Percentiles rank a stretch among this genome's conserved stretches.
phyloP scores from a whole-genome alignment of 2,888 invertebrate genomes.

The Diploptera punctata region DNA sequence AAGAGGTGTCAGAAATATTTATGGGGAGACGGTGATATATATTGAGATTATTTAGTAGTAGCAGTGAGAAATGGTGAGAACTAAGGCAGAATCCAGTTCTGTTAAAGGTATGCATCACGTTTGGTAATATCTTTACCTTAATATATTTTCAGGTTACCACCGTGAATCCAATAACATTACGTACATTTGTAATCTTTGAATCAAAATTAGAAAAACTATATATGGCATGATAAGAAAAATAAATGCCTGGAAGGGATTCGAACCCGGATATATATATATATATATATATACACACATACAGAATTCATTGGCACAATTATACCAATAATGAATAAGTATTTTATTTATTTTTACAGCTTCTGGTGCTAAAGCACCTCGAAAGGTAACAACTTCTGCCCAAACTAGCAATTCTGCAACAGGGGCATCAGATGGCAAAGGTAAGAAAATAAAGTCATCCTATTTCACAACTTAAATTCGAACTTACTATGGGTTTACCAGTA shows the following conservation, averaged over 20 bases:
- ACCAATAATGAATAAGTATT: background rate
- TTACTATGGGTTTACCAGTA: no score
- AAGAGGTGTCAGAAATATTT: background rate
- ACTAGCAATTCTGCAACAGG: background rate
- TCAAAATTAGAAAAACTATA: background rate
- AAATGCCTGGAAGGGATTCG: no score
- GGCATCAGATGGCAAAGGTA: background rate
- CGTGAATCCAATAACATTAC: no score
- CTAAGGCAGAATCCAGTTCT: background rate
- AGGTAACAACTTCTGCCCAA: background rate
- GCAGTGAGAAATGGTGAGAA: background rate
- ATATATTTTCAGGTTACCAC: no score
- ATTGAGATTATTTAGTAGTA: no score
- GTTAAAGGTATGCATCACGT: background rate
- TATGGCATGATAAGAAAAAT: no score
- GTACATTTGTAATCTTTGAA: background rate
- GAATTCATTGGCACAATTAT: background rate
- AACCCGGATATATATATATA: background rate
- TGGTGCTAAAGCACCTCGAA: background rate
- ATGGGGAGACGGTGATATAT: background rate
- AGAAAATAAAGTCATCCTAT: background rate
- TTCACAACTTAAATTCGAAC: no score
- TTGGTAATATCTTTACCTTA: no score
- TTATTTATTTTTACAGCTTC: background rate
- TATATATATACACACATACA: background rate